phyloP scores from a whole-genome alignment of 2,888 invertebrate species.

The Drosophila yooni region DNA sequence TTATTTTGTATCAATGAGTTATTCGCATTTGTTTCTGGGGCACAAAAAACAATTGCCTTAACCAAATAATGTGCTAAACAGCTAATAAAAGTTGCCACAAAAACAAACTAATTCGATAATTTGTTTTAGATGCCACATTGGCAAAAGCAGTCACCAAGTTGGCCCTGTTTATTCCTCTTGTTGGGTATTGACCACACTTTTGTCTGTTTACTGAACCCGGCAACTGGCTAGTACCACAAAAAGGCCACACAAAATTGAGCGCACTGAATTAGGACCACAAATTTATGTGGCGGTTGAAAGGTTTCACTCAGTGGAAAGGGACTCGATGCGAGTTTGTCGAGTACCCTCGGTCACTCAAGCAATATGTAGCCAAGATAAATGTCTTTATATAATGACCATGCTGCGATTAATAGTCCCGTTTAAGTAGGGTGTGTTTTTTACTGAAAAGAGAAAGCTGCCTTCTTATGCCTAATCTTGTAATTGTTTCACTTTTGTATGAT shows the following conservation, averaged over 20 bases:
- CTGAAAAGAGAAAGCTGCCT: neutral
- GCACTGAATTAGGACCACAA: conserved; percentile 66
- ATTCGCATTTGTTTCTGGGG: neutral
- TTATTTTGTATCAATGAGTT: neutral
- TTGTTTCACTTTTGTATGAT: neutral
- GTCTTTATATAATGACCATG: conserved; percentile 15
- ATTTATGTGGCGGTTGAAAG: conserved; percentile 58
- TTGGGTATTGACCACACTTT: conserved; percentile 37
- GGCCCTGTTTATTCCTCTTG: conserved; percentile 24
- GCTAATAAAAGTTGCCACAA: conserved; percentile 65
- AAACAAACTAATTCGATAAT: conserved; percentile 74
- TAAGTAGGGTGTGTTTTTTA: neutral
- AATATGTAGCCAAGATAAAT: conserved; percentile 21
- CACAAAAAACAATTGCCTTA: conserved; percentile 58
- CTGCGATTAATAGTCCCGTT: conserved; percentile 17
- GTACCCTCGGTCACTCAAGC: neutral
- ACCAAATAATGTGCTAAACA: conserved; percentile 65
- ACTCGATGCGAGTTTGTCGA: conserved; percentile 6
- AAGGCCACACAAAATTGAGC: conserved; percentile 43
- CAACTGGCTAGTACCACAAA: conserved; percentile 13
- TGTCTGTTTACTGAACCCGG: conserved; percentile 25
- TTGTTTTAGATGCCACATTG: conserved; percentile 42
- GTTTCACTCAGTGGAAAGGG: conserved; percentile 8
- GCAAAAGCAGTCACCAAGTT: conserved; percentile 49
- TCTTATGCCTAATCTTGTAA: neutral